Percentiles rank a stretch among this genome's conserved stretches.
Conservation (phyloP, 2,113 vertebrate species). For the Craseonycteris thonglongyai region DNA sequence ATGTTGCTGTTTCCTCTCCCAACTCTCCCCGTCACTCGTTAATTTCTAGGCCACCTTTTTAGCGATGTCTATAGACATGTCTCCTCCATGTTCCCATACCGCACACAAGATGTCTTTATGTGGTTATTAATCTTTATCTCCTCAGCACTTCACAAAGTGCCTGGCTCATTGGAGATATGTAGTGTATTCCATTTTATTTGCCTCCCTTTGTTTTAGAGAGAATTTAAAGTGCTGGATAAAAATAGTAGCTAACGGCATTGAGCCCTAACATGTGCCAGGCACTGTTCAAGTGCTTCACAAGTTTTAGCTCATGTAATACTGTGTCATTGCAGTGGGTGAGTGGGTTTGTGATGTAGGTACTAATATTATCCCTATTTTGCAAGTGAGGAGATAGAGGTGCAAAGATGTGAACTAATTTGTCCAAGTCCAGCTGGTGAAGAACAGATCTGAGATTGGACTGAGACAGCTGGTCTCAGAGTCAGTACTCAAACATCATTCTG, state of each 20-base stretch:
- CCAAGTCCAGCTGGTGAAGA: background rate
- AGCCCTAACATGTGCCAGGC: background rate
- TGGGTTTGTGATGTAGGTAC: background rate
- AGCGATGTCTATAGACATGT: background rate
- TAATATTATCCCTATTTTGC: background rate
- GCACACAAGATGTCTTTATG: background rate
- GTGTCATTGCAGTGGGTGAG: background rate
- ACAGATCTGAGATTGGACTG: background rate
- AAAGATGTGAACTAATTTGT: background rate
- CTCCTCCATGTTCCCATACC: background rate
- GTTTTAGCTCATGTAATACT: background rate
- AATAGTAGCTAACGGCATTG: background rate
- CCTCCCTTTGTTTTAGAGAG: constrained; percentile 13
- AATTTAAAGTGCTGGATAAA: background rate
- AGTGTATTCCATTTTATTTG: background rate
- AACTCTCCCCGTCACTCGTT: background rate
- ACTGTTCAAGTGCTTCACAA: background rate
- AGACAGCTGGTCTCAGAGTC: background rate
- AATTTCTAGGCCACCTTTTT: background rate
- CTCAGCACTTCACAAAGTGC: background rate
- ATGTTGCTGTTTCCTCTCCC: background rate
- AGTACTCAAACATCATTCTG: background rate
- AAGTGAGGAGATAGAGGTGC: background rate
- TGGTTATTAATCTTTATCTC: background rate
- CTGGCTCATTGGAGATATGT: background rate